phyloP scores from a whole-genome alignment of 2,888 invertebrate species.

The Agrypnus murinus region DNA sequence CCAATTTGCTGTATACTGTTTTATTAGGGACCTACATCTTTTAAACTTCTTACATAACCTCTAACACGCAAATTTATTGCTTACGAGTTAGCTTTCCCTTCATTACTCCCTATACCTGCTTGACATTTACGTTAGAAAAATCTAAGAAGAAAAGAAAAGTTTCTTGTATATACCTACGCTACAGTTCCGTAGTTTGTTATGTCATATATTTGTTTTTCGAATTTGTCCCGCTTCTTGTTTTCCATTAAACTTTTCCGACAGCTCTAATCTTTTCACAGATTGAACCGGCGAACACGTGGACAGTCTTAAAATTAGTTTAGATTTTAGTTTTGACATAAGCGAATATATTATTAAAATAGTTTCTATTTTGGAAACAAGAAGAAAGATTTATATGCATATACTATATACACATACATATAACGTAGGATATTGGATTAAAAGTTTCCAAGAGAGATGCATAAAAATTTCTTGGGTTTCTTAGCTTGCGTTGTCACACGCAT shows the following conservation, averaged over 20 bases:
- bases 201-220: slow-evolving; percentile 29
- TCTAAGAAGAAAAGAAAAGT: slow-evolving; percentile 12
- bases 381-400: background rate
- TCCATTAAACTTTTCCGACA: slow-evolving; percentile 39
- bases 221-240: slow-evolving; percentile 13
- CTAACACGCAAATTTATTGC: slow-evolving; percentile 13
- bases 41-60: slow-evolving; percentile 20
- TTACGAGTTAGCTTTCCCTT: slow-evolving; percentile 1
- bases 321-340: slow-evolving; percentile 22
- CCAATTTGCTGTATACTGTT: slow-evolving; percentile 45
- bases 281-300: slow-evolving; percentile 21
- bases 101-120: background rate
- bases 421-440: too few relatives aligned
- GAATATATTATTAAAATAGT: too few relatives aligned
- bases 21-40: slow-evolving; percentile 23
- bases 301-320: slow-evolving; percentile 27
- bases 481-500: slow-evolving; percentile 33
- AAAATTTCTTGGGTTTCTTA: slow-evolving; percentile 9
- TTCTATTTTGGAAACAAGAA: too few relatives aligned
- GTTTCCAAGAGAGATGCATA: background rate
- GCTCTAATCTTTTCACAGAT: slow-evolving; percentile 32
- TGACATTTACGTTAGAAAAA: slow-evolving; percentile 10
- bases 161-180: slow-evolving; percentile 12
- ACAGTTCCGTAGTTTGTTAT: slow-evolving; percentile 6
- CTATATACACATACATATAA: too few relatives aligned